Percentiles rank a stretch among this genome's conserved stretches.
These are phyloP conservation scores for Antheraea yamamai DNA, from an alignment of 2,888 invertebrate species.

Conservation along the genomic window DNA sequence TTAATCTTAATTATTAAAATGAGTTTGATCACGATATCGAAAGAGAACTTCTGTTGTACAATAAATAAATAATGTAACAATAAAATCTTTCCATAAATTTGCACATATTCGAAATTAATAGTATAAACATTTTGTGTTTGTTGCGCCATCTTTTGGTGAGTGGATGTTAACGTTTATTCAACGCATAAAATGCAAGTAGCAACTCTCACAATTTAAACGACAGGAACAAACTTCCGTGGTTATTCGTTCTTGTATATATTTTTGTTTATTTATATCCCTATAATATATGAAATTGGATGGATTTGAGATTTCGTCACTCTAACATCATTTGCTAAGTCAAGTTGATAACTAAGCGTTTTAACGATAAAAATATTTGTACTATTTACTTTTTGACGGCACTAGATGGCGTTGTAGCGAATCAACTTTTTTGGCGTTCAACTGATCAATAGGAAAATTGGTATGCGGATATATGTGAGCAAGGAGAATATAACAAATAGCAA, in stretches of 20 bases:
- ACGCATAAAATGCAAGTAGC: conserved; percentile 19
- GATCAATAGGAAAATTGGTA: no score
- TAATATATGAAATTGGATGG: no score
- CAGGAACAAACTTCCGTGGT: background rate
- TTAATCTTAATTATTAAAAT: no score
- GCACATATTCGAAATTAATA: background rate
- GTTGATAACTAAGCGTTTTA: no score
- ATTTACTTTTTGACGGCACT: no score
- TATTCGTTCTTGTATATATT: background rate
- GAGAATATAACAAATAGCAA: no score
- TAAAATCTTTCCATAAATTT: background rate
- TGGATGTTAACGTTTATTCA: conserved; percentile 41
- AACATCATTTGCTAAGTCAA: no score
- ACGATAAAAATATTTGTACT: no score
- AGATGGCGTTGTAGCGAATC: no score
- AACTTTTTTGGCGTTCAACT: no score
- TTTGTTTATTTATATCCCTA: background rate
- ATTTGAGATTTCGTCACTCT: no score
- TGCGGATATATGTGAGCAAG: no score
- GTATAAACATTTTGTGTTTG: background rate
- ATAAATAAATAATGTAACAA: background rate
- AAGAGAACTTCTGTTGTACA: background rate
- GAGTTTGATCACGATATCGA: background rate
- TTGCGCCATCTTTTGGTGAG: conserved; percentile 58
- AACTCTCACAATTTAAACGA: background rate